A percentile compares a stretch with the other conserved stretches of the same genome.
Conservation (phyloP, 2,113 vertebrate genomes). For the Tylochromis polylepis region DNA sequence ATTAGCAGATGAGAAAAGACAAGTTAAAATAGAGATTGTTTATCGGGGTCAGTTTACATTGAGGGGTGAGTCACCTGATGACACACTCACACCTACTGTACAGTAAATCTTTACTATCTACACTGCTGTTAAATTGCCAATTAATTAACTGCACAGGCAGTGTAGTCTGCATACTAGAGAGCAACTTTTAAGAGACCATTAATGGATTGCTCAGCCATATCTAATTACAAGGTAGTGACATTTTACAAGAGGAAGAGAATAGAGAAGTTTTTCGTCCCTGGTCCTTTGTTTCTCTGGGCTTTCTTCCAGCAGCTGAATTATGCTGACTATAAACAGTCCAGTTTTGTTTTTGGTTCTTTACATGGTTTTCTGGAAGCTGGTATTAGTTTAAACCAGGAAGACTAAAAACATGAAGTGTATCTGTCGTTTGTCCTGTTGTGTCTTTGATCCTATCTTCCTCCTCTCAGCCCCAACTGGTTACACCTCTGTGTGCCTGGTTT, state of each 20-base stretch:
- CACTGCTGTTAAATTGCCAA: not conserved
- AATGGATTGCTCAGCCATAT: constrained; percentile 7
- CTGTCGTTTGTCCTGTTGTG: not conserved
- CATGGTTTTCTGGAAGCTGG: not conserved
- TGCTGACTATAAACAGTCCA: not conserved
- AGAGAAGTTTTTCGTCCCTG: not conserved
- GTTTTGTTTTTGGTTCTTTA: not conserved
- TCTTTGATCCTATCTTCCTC: not conserved
- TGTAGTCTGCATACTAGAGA: not conserved
- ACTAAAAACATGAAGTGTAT: not conserved
- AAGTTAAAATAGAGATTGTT: not conserved
- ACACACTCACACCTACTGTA: not conserved
- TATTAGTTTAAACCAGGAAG: not conserved
- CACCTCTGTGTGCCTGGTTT: not conserved
- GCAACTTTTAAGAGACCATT: constrained; percentile 6
- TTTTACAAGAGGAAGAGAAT: not conserved
- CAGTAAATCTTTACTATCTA: not conserved
- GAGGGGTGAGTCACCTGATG: not conserved
- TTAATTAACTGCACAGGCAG: constrained; percentile 1
- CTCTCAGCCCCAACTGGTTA: not conserved
- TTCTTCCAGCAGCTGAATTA: not conserved
- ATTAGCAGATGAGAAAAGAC: not conserved
- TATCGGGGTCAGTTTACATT: not conserved
- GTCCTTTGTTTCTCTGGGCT: not conserved
- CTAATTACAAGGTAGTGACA: constrained; percentile 21